These are phyloP conservation scores for Pyrrhia umbra DNA, from an alignment of 2,888 invertebrate species.

Conservation along the genomic window DNA sequence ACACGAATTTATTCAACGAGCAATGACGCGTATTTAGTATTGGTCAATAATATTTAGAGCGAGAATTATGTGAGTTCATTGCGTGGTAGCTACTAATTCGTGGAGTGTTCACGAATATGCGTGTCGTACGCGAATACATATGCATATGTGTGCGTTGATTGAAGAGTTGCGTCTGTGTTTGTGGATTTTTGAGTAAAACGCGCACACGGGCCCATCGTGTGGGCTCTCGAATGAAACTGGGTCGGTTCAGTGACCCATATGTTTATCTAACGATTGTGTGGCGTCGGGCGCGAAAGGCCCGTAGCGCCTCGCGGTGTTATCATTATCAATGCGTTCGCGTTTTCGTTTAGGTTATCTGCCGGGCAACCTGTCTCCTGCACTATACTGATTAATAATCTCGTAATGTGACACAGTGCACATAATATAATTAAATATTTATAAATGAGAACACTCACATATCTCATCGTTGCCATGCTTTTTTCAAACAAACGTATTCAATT, in stretches of 20 bases:
- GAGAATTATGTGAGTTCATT: constrained; percentile 66
- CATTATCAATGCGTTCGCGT: constrained; percentile 83
- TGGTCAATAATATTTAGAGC: constrained; percentile 60
- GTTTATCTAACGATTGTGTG: constrained; percentile 89
- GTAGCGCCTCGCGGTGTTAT: constrained; percentile 76
- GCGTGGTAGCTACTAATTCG: constrained; percentile 57
- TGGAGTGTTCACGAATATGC: constrained; percentile 55
- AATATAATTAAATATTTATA: not conserved
- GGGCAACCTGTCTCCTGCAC: constrained; percentile 86
- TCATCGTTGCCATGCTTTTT: too few species aligned
- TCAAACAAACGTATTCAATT: too few species aligned
- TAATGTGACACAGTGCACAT: constrained; percentile 16
- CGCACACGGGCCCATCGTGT: constrained; percentile 76
- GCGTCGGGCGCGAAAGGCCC: constrained; percentile 76
- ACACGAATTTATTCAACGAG: constrained; percentile 53
- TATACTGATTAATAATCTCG: constrained; percentile 61
- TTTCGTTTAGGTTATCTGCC: constrained; percentile 86
- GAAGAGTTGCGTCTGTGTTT: constrained; percentile 69
- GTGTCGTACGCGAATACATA: constrained; percentile 46
- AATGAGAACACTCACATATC: not conserved
- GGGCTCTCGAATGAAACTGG: constrained; percentile 81
- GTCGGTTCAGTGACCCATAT: constrained; percentile 90
- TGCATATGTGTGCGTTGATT: constrained; percentile 73
- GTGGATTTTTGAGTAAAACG: constrained; percentile 82
- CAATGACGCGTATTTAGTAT: constrained; percentile 58